A percentile compares a stretch with the other conserved stretches of the same genome.
Evolutionary conservation across 2,797 vertebrate species (phyloP).

Genomic region (Cheirogaleus major): DNA sequence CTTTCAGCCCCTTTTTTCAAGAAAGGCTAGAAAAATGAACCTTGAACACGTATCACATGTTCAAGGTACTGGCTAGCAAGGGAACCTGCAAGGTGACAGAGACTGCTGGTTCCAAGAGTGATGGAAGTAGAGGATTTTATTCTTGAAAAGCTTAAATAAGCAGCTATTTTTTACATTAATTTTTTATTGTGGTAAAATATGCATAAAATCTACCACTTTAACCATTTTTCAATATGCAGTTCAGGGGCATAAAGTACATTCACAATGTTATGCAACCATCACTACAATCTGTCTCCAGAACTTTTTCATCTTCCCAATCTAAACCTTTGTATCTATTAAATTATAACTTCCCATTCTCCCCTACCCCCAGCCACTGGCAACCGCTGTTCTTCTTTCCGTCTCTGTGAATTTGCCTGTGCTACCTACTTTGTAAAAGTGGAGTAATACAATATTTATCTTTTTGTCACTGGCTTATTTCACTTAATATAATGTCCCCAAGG

Average conservation of each 20-base stretch:
- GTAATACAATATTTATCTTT: background rate
- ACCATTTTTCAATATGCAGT: background rate
- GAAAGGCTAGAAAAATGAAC: background rate
- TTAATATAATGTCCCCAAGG: background rate
- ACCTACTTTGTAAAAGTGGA: background rate
- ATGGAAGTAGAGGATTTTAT: background rate
- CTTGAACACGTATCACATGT: background rate
- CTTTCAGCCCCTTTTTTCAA: background rate
- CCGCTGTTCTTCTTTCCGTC: background rate
- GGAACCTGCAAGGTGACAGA: background rate
- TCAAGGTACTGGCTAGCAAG: background rate
- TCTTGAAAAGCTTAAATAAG: background rate
- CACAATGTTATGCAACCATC: background rate
- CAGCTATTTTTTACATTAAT: background rate
- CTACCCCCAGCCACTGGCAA: too few relatives aligned
- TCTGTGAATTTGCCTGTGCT: background rate
- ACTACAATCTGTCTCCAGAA: background rate
- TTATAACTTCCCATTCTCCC: background rate
- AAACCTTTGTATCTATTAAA: background rate
- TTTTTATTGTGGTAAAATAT: background rate
- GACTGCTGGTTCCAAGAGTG: background rate
- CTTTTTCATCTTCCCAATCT: background rate
- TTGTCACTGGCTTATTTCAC: background rate
- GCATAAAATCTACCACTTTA: background rate
- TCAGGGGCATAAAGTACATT: background rate